Evolutionary conservation across 2,113 vertebrate genomes (phyloP), one percentile per base, ranked within the genome.

Genomic region (Hyaena hyaena): DNA sequence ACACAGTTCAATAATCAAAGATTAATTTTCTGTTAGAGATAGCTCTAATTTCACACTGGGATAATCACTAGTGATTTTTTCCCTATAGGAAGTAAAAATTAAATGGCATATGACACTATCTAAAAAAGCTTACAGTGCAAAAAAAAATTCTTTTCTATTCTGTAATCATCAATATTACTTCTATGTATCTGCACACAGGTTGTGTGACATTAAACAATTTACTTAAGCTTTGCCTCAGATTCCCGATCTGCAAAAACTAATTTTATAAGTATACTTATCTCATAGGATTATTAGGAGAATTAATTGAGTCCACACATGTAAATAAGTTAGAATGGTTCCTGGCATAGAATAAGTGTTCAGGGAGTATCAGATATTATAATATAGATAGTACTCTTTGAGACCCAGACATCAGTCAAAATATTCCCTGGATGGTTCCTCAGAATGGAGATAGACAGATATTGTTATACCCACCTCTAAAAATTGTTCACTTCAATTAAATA

Each of bases 21-120:
- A 76, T 69, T 48, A 23, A 10, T 71, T 76, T 94, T 85, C 85
- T 69, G 0, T 73, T 95, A 90, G 94, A 50, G 15, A 76, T 48
- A 48, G 7, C 15, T 85, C 26, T 5, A 92, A 19, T 73, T 55
- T 83, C 11, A 74, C 11, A 79, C 28, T 88, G 24, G 48, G 28
- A 50, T 88, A 68, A 82, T 69, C 31, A 82, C 65, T 33, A 61
- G 16, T 91, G n/a, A 79, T 89, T 94, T 95, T 61, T 92, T 83
- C 35, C 12, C 5, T 63, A 87, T 50, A 35, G 12, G 16, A 87
- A 91, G 3, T 14, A 95, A 84, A 48, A 61, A 3, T 5, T 76
- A 91, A 93, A 90, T 87, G 3, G 65, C 5, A 73, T 61, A 35
- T 39, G 5, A 77, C n/a, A 43, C 53, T 95, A 28, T 93, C 23